Conservation (phyloP, 2,888 invertebrate genomes). For the Zonitis immaculata region DNA sequence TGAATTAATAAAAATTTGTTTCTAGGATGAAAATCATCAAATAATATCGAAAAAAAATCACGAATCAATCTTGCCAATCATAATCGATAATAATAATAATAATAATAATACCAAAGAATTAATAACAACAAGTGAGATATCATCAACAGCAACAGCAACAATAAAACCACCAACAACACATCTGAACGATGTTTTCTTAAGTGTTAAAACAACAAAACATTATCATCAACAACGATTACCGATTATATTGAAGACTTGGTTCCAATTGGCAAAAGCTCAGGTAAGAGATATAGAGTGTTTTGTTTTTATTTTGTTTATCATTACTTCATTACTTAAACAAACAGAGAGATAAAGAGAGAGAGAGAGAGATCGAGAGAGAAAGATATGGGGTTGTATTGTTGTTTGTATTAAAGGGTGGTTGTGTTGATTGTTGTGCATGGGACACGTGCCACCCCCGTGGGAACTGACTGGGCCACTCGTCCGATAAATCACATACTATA, state of each 20-base stretch:
- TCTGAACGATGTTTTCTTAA: constrained; percentile 86
- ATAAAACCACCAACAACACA: constrained; percentile 60
- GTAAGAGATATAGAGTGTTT: constrained; percentile 53
- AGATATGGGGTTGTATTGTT: neutral
- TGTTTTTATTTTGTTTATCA: neutral
- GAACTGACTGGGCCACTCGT: constrained; percentile 5
- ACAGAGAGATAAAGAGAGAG: too few species aligned
- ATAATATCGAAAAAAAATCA: neutral
- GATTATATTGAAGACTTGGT: constrained; percentile 92
- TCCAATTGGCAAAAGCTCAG: constrained; percentile 86
- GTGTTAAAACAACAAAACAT: constrained; percentile 89
- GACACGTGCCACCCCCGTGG: constrained; percentile 18
- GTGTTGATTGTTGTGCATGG: neutral
- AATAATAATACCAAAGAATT: constrained; percentile 23
- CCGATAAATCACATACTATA: neutral
- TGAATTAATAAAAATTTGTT: too few species aligned
- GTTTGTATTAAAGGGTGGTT: neutral
- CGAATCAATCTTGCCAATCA: constrained; percentile 34
- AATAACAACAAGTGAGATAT: constrained; percentile 27
- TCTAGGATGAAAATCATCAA: neutral
- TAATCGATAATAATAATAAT: too few species aligned
- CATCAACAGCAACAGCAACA: constrained; percentile 44
- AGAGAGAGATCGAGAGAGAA: too few species aligned
- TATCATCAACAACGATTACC: constrained; percentile 82
- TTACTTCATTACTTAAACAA: too few species aligned